These are phyloP conservation scores for Pogonus chalceus DNA, from an alignment of 1,140 invertebrate genomes.

Conservation along the genomic window DNA sequence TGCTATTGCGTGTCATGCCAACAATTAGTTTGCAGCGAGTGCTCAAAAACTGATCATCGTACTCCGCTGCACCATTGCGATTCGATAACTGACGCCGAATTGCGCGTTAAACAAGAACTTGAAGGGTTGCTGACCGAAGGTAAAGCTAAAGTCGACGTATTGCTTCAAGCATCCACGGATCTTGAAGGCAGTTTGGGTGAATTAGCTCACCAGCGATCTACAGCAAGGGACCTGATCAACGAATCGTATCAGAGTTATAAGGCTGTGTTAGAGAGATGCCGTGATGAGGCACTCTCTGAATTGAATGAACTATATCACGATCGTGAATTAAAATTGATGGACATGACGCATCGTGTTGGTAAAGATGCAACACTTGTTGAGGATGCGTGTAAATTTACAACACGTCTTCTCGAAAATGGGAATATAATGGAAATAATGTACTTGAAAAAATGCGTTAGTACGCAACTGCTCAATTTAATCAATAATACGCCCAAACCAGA, in stretches of 20 bases:
- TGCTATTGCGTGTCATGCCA: constrained; percentile 76
- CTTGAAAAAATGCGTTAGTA: constrained; percentile 63
- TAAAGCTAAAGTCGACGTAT: constrained; percentile 59
- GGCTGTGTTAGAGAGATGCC: constrained; percentile 65
- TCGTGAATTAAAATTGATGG: constrained; percentile 80
- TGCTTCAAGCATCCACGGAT: constrained; percentile 59
- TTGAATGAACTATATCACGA: constrained; percentile 71
- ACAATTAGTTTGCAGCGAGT: constrained; percentile 73
- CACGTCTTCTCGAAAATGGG: constrained; percentile 66
- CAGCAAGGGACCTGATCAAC: constrained; percentile 72
- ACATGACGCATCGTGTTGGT: constrained; percentile 70
- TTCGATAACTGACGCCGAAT: constrained; percentile 61
- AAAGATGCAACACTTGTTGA: constrained; percentile 47
- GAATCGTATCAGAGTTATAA: constrained; percentile 79
- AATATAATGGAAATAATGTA: constrained; percentile 74
- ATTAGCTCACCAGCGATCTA: constrained; percentile 72
- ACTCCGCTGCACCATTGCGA: constrained; percentile 71
- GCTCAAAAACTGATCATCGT: constrained; percentile 67
- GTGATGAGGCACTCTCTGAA: constrained; percentile 63
- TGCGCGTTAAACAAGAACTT: constrained; percentile 63
- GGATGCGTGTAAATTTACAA: constrained; percentile 73
- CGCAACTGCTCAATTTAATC: constrained; percentile 65
- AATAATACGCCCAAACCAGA: constrained; percentile 71
- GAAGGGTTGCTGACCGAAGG: constrained; percentile 59
- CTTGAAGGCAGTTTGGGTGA: constrained; percentile 73